phyloP scores from a whole-genome alignment of 2,888 invertebrate genomes.

The Ornithoptera priamus region DNA sequence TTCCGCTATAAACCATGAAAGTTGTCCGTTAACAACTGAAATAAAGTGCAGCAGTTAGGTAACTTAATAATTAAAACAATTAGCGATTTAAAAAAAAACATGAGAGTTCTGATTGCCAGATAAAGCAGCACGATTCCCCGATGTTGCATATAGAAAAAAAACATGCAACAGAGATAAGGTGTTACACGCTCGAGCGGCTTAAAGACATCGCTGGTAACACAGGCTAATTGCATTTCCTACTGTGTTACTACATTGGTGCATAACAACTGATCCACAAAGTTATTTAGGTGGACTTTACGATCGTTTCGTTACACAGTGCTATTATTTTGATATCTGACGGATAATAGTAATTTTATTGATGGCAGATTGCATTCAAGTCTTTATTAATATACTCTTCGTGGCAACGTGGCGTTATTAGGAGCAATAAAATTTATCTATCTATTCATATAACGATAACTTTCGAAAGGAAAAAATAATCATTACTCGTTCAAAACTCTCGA shows the following conservation, averaged over 20 bases:
- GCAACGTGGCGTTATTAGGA: constrained; percentile 20
- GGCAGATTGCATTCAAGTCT: constrained; percentile 27
- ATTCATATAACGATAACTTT: constrained; percentile 23
- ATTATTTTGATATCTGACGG: constrained; percentile 30
- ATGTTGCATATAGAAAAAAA: constrained; percentile 77
- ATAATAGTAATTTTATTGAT: constrained; percentile 31
- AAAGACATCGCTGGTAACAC: constrained; percentile 65
- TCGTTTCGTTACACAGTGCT: constrained; percentile 27
- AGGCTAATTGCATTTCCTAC: constrained; percentile 77
- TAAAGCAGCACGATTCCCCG: constrained; percentile 72
- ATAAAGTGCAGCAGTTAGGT: constrained; percentile 65
- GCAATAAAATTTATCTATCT: constrained; percentile 27
- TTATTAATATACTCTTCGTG: constrained; percentile 21
- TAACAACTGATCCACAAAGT: constrained; percentile 42
- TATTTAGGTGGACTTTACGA: constrained; percentile 35
- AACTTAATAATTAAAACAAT: constrained; percentile 73
- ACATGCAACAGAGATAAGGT: constrained; percentile 78
- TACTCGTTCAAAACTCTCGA: background rate
- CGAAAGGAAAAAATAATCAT: constrained; percentile 12
- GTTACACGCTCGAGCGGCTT: constrained; percentile 73
- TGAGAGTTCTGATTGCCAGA: constrained; percentile 76
- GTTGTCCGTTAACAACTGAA: background rate
- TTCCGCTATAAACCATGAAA: background rate
- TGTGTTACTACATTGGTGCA: constrained; percentile 64
- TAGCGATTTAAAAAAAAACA: constrained; percentile 71